Evolutionary conservation across 2,888 invertebrate species (phyloP).

Genomic region (Pseudococcus jackbeardsleyi): DNA sequence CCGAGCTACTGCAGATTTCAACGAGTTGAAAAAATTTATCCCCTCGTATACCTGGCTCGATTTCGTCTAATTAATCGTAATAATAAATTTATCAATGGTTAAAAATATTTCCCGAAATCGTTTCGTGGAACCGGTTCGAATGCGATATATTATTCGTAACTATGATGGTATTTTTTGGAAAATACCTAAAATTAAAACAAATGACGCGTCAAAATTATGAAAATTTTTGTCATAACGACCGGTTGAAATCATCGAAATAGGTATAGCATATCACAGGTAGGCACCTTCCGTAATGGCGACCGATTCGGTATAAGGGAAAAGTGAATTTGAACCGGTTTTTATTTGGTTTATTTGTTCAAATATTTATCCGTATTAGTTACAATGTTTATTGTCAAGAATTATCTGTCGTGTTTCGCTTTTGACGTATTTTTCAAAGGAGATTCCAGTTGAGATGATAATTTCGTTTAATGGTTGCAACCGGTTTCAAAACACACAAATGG

Average conservation of each 20-base stretch:
- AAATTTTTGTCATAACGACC: slow-evolving; percentile 18
- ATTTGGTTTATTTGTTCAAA: slow-evolving; percentile 48
- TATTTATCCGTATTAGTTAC: slow-evolving; percentile 55
- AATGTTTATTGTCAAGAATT: slow-evolving; percentile 46
- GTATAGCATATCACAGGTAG: not conserved
- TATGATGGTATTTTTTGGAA: not conserved
- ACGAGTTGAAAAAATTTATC: not conserved
- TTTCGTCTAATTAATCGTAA: not conserved
- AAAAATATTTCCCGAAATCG: not conserved
- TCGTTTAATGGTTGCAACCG: slow-evolving; percentile 47
- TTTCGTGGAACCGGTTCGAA: not conserved
- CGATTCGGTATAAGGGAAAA: not conserved
- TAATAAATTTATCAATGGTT: slow-evolving; percentile 21
- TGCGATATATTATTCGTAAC: not conserved
- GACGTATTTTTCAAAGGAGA: slow-evolving; percentile 38
- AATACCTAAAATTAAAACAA: slow-evolving; percentile 28
- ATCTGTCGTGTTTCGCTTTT: slow-evolving; percentile 49
- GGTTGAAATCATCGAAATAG: not conserved
- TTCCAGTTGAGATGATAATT: slow-evolving; percentile 47
- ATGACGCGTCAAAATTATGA: slow-evolving; percentile 9
- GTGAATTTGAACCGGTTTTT: slow-evolving; percentile 23
- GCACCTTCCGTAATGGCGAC: slow-evolving; percentile 18
- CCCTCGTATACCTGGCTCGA: not conserved
- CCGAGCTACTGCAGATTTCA: not conserved
- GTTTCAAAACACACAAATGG: not conserved